Conservation (phyloP, 2,888 invertebrate genomes). For the Callyntrura guangdongensis region DNA sequence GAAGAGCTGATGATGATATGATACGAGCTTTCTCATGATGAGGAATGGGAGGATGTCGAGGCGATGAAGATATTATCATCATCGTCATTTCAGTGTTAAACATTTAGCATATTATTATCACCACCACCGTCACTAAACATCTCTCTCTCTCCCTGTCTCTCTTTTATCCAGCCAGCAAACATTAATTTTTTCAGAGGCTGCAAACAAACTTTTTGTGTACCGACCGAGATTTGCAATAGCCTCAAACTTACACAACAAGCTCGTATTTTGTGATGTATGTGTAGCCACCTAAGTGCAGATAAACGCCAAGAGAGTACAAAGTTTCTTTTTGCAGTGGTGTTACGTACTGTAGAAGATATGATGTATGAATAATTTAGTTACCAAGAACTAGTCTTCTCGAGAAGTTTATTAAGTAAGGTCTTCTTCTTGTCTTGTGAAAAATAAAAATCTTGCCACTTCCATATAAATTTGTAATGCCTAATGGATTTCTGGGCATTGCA, state of each 20-base stretch:
- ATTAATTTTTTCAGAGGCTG: neutral
- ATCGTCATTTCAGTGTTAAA: constrained; percentile 27
- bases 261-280: constrained; percentile 13
- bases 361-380: constrained; percentile 7
- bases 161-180: neutral
- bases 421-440: constrained; percentile 24
- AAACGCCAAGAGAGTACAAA: neutral
- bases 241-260: neutral
- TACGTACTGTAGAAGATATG: no score
- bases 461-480: no score
- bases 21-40: neutral
- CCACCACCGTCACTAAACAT: constrained; percentile 7
- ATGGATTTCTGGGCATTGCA: neutral
- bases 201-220: neutral
- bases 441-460: neutral
- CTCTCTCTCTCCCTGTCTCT: neutral
- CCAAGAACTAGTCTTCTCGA: constrained; percentile 37
- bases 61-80: constrained; percentile 44
- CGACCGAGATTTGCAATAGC: no score
- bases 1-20: constrained; percentile 37
- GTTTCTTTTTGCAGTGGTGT: constrained; percentile 1
- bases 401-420: constrained; percentile 1
- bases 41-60: no score
- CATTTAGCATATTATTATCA: constrained; percentile 58
- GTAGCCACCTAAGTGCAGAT: neutral